phyloP scores from a whole-genome alignment of 2,888 invertebrate genomes.

The Cheilosia vernalis region DNA sequence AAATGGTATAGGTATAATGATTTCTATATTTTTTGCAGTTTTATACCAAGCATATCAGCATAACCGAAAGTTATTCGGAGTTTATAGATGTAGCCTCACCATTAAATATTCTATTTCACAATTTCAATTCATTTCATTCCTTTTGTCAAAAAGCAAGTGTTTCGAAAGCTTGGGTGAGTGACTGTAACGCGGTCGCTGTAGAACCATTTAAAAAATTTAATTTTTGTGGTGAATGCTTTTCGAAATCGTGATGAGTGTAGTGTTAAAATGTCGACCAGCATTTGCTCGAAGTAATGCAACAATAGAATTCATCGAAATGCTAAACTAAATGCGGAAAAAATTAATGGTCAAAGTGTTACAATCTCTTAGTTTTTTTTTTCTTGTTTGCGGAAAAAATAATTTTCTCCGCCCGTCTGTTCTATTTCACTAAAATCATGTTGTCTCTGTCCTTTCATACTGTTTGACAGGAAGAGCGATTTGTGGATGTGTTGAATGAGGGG shows the following conservation, averaged over 20 bases:
- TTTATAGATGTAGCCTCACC: constrained; percentile 21
- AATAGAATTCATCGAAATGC: constrained; percentile 28
- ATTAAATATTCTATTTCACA: constrained; percentile 19
- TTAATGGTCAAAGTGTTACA: constrained; percentile 29
- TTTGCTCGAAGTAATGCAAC: not conserved
- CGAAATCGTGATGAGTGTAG: constrained; percentile 20
- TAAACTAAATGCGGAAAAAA: constrained; percentile 30
- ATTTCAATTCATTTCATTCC: constrained; percentile 51
- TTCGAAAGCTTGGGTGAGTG: constrained; percentile 61
- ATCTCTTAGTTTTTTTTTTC: constrained; percentile 26
- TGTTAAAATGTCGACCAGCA: constrained; percentile 6
- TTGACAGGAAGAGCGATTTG: constrained; percentile 37
- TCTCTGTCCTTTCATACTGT: constrained; percentile 31
- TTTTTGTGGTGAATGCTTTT: constrained; percentile 21
- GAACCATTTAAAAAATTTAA: constrained; percentile 37
- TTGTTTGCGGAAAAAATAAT: constrained; percentile 58
- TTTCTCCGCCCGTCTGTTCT: constrained; percentile 70
- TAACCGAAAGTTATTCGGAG: not conserved
- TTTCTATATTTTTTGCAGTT: no score
- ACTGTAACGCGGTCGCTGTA: constrained; percentile 59
- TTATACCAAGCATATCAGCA: no score
- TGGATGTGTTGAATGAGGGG: constrained; percentile 46
- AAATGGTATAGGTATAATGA: no score
- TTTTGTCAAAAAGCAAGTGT: constrained; percentile 63
- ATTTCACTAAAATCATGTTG: constrained; percentile 41